Evolutionary conservation across 2,888 invertebrate species (phyloP).

Genomic region (Hoplodrina ambigua): DNA sequence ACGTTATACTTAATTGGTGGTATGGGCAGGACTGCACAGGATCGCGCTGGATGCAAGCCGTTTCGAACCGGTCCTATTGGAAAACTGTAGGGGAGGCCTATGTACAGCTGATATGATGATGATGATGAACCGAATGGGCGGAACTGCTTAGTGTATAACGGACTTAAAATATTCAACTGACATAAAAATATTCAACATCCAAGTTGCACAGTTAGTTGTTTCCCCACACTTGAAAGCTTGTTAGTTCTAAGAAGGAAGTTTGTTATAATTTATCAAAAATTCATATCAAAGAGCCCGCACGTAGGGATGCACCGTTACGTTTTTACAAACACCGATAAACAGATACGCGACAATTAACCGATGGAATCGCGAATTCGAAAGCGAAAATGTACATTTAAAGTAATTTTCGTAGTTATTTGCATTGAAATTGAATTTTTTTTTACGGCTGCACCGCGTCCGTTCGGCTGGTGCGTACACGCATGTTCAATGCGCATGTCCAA

Average conservation of each 20-base stretch:
- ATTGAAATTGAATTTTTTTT: conserved; percentile 84
- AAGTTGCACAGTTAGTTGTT: conserved; percentile 1
- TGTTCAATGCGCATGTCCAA: conserved; percentile 82
- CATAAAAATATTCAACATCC: neutral
- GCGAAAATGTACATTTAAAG: conserved; percentile 78
- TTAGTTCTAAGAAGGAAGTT: conserved; percentile 60
- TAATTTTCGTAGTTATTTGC: conserved; percentile 84
- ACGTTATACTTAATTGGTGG: too few relatives aligned
- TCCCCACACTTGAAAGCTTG: conserved; percentile 30
- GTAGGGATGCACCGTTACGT: conserved; percentile 83
- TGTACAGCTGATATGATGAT: too few relatives aligned
- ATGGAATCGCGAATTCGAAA: conserved; percentile 81
- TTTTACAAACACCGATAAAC: conserved; percentile 77
- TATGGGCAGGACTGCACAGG: too few relatives aligned
- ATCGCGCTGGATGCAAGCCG: too few relatives aligned
- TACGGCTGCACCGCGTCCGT: conserved; percentile 69
- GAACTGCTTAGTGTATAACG: too few relatives aligned
- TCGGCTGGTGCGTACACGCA: conserved; percentile 83
- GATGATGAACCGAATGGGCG: too few relatives aligned
- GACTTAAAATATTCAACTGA: too few relatives aligned
- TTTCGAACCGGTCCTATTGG: too few relatives aligned
- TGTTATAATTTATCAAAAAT: conserved; percentile 72
- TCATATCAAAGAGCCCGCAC: conserved; percentile 67
- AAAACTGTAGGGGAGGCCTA: too few relatives aligned
- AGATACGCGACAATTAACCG: conserved; percentile 80